These are phyloP conservation scores for Trematomus bernacchii DNA, from an alignment of 2,797 vertebrate genomes.

Conservation along the genomic window DNA sequence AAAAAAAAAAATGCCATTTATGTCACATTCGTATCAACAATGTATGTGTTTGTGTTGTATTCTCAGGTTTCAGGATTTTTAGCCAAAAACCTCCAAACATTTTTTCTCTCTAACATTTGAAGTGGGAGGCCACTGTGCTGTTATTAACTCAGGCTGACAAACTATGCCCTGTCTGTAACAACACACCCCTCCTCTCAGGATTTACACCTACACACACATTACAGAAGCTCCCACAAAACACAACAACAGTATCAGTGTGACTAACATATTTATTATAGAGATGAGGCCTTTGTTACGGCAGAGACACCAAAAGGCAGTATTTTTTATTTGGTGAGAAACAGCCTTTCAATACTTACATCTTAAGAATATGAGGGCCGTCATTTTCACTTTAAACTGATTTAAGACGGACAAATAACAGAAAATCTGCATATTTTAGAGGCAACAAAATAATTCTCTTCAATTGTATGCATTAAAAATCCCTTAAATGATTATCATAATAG, in stretches of 20 bases:
- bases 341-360: neutral
- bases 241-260: constrained; percentile 12
- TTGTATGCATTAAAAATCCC: too few species aligned
- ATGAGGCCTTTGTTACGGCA: neutral
- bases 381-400: too few species aligned
- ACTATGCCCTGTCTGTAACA: constrained; percentile 58
- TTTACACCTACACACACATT: constrained; percentile 41
- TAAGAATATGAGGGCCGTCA: neutral
- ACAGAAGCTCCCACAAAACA: constrained; percentile 26
- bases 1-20: neutral
- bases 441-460: too few species aligned
- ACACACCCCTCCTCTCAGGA: constrained; percentile 54
- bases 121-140: constrained; percentile 49
- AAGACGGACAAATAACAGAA: too few species aligned
- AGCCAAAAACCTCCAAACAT: neutral
- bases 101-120: neutral
- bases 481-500: too few species aligned
- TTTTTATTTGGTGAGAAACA: neutral
- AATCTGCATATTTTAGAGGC: neutral
- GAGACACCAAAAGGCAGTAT: neutral
- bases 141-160: constrained; percentile 67
- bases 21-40: neutral
- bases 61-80: too few species aligned
- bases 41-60: neutral
- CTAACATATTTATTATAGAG: neutral